phyloP scores from a whole-genome alignment of 2,113 vertebrate genomes.

The Ctenomys sociabilis region DNA sequence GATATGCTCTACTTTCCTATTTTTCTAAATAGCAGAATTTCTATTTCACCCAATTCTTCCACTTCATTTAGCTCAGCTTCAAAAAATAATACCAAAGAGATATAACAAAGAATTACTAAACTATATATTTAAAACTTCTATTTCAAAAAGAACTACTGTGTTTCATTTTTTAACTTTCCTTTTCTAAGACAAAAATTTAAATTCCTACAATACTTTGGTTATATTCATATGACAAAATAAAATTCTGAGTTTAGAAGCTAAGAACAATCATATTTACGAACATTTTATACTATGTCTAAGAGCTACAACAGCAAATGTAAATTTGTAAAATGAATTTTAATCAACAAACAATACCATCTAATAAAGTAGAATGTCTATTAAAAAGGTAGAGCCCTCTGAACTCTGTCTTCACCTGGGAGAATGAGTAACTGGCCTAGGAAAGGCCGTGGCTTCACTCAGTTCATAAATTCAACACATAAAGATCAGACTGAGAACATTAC shows the following conservation, averaged over 20 bases:
- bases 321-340: slow-evolving; percentile 47
- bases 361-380: slow-evolving; percentile 13
- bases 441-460: not conserved
- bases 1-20: not conserved
- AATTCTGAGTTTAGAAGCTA: slow-evolving; percentile 39
- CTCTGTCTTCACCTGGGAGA: not conserved
- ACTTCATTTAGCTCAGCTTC: slow-evolving; percentile 46
- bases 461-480: slow-evolving; percentile 60
- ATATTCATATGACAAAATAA: slow-evolving; percentile 52
- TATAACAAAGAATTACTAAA: slow-evolving; percentile 18
- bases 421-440: slow-evolving; percentile 51
- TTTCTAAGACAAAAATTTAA: slow-evolving; percentile 46
- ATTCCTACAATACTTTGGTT: slow-evolving; percentile 32
- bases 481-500: slow-evolving; percentile 26
- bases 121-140: not conserved
- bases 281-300: slow-evolving; percentile 26
- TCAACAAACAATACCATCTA: slow-evolving; percentile 47
- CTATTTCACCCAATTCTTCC: slow-evolving; percentile 37
- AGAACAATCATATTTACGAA: slow-evolving; percentile 14
- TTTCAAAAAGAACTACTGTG: slow-evolving; percentile 59
- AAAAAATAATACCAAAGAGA: slow-evolving; percentile 51
- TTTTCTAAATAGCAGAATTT: slow-evolving; percentile 36
- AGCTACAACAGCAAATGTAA: slow-evolving; percentile 19
- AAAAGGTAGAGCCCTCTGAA: slow-evolving; percentile 17
- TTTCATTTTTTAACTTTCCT: slow-evolving; percentile 56